Conservation (phyloP, 2,888 invertebrate genomes). For the Orthosia incerta region DNA sequence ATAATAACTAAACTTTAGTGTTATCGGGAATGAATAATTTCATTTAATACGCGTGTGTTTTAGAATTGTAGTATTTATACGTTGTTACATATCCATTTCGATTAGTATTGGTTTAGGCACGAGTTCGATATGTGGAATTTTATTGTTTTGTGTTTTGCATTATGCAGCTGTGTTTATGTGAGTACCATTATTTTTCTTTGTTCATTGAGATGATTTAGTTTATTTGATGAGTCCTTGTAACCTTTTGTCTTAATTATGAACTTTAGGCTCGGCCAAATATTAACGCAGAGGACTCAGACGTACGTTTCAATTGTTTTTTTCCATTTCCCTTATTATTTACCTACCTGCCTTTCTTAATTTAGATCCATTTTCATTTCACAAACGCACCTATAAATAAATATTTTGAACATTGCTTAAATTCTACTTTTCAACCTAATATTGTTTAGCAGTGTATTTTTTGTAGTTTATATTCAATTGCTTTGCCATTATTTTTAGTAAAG, state of each 20-base stretch:
- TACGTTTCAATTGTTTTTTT: not conserved
- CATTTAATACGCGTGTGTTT: conserved; percentile 47
- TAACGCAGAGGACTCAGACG: not conserved
- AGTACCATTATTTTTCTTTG: conserved; percentile 14
- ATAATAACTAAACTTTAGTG: conserved; percentile 37
- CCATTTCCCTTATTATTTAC: not conserved
- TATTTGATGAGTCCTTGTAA: not conserved
- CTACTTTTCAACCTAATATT: too few relatives aligned
- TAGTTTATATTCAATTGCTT: too few relatives aligned
- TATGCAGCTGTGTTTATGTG: conserved; percentile 49
- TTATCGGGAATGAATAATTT: conserved; percentile 51
- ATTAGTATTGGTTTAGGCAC: conserved; percentile 50
- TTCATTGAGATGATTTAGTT: not conserved
- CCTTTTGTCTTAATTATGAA: not conserved
- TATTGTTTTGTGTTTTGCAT: conserved; percentile 47
- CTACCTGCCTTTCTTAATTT: too few relatives aligned
- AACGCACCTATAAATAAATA: too few relatives aligned
- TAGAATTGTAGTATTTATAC: conserved; percentile 52
- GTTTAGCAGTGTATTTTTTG: too few relatives aligned
- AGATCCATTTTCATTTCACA: too few relatives aligned
- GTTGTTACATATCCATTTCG: conserved; percentile 33
- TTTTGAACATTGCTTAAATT: too few relatives aligned
- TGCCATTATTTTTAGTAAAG: too few relatives aligned
- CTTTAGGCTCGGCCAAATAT: conserved; percentile 10
- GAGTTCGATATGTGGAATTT: conserved; percentile 48